Evolutionary conservation across 2,888 invertebrate species (phyloP).

Genomic region (Dasysyrphus albostriatus): DNA sequence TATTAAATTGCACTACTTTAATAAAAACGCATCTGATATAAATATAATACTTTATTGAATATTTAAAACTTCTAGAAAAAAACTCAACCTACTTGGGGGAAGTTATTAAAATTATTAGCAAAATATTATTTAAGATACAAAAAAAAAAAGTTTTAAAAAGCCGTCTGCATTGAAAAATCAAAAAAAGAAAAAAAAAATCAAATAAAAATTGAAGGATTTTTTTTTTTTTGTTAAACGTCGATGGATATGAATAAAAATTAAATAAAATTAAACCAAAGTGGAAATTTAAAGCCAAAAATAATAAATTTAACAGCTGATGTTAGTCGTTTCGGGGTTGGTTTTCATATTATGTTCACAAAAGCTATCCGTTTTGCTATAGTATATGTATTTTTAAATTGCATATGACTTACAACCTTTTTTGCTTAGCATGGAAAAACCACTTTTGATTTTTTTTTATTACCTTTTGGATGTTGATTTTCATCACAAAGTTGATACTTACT

Average conservation of each 20-base stretch:
- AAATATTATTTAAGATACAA: constrained; percentile 54
- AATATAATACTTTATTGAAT: constrained; percentile 15
- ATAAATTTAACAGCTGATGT: constrained; percentile 36
- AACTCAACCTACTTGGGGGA: constrained; percentile 57
- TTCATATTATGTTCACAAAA: constrained; percentile 59
- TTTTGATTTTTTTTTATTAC: constrained; percentile 12
- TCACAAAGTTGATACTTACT: constrained; percentile 89
- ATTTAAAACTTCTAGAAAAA: constrained; percentile 36
- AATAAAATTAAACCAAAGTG: constrained; percentile 65
- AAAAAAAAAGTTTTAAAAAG: constrained; percentile 57
- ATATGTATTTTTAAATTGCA: constrained; percentile 19
- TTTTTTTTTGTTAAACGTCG: constrained; percentile 19
- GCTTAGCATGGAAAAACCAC: constrained; percentile 7
- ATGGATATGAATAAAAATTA: constrained; percentile 46
- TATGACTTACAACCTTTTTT: constrained; percentile 33
- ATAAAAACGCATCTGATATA: constrained; percentile 61
- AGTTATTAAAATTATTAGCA: constrained; percentile 46
- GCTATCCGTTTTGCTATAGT: constrained; percentile 73
- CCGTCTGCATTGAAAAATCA: constrained; percentile 51
- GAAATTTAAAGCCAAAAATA: constrained; percentile 53
- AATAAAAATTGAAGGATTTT: constrained; percentile 21
- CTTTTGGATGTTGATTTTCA: constrained; percentile 18
- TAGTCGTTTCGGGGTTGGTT: constrained; percentile 44
- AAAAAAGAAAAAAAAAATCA: neutral
- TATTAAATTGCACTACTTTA: constrained; percentile 63